Base-by-base conservation (phyloP, 1,140 invertebrate species). In the Stegodyphus dumicola region DNA sequence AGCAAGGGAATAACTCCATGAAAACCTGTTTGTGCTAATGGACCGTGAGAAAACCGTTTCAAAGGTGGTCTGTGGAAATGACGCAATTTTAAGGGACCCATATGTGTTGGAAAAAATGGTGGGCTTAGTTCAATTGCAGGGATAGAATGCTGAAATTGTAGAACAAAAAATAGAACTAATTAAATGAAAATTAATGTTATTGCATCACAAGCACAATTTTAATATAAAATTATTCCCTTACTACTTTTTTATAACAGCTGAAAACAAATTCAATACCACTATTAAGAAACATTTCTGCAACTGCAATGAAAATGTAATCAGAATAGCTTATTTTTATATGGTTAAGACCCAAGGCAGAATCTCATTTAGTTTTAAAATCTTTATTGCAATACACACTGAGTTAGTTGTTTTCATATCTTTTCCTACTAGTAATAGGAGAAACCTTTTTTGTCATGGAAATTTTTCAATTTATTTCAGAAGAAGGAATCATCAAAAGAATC, bases 31-130 rank as follows among this genome's bases (percentile, higher is more conserved):
- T 93, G 90, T 0, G 96, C 91, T 48, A 99, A 89, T 0, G 93
- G 90, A 2, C 97, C 97, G 90, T 97, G 94, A 1, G 95, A 96
- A 88, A 95, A 98, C 79, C 95, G 94, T 90, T 96, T 96, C 85
- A 99, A 90, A 0, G 96, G 94, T 0, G 96, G 96, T 4, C 99
- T 93, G 90, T 99, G 98, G 92, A 99, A 99, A 86, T 96, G 95
- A 6, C 98, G 92, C 33, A 99, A 91, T 88, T 97, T 94, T 89
- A 94, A 93, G 13, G 92, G 93, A 33, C 94, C 94, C 93, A 98
- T 94, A 90, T 96, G 94, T 1, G 97, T 99, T 86, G 97, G 98
- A 86, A 99, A 95, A 91, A 99, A 99, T 5, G 97, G 97, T 65
- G 94, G 94, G 15, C 96, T 92, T 13, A 99, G 91, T 90, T 99